Percentiles rank a stretch among this genome's conserved stretches.
Conservation (phyloP, 2,888 invertebrate genomes). For the Metacarcinus magister region DNA sequence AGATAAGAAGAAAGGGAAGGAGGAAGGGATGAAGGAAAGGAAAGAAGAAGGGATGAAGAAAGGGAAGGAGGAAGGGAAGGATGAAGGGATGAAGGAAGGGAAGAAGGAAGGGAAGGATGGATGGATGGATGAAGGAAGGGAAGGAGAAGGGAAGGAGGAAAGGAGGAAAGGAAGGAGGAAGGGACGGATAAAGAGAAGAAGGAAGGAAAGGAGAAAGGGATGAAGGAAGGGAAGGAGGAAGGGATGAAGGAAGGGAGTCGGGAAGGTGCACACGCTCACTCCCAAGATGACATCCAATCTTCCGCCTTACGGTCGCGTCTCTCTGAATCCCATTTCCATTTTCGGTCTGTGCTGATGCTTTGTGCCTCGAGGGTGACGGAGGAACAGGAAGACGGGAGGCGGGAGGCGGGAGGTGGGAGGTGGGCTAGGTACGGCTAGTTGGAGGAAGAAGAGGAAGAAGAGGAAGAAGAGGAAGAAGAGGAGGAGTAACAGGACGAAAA, state of each 20-base stretch:
- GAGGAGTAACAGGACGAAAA: neutral
- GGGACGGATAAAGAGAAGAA: neutral
- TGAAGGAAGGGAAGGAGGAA: neutral
- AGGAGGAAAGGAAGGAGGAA: neutral
- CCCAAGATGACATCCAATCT: conserved; percentile 4
- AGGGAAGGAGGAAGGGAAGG: too few relatives aligned
- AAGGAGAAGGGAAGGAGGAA: too few relatives aligned
- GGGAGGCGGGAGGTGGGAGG: neutral
- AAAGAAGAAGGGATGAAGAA: neutral
- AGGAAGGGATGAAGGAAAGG: neutral
- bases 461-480: neutral
- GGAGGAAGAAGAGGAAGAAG: neutral
- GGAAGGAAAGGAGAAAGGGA: neutral
- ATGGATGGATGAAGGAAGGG: too few relatives aligned
- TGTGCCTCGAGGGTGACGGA: neutral
- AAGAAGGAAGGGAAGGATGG: too few relatives aligned
- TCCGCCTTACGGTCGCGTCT: neutral
- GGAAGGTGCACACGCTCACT: neutral
- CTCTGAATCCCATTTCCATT: conserved; percentile 20
- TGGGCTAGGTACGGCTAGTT: too few relatives aligned
- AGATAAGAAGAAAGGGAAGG: too few relatives aligned
- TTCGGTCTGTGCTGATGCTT: neutral
- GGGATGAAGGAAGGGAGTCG: neutral
- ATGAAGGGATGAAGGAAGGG: too few relatives aligned
- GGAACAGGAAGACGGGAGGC: neutral